Evolutionary conservation across 2,113 vertebrate species (phyloP), one percentile per base, ranked within the genome.

Genomic region (Vulpes lagopus): DNA sequence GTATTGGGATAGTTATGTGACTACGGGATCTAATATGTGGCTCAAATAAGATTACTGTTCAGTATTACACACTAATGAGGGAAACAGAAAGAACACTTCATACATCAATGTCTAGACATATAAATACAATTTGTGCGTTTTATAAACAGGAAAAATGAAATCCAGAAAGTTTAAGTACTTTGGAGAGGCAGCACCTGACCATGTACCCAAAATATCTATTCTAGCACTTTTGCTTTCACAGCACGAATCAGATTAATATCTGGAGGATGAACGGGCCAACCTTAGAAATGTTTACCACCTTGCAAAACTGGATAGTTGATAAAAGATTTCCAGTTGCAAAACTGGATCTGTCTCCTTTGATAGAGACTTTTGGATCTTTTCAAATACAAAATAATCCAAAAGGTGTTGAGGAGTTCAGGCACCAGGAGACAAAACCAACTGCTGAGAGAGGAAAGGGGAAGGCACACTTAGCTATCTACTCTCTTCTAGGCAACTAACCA

Each of bases 61-160:
- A 85, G 19, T 78, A 79, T 25, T 59, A 86, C 27, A 80, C 35
- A 85, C 3, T n/a, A 53, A 55, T 10, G 32, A 38, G n/a, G 5
- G 25, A 80, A 80, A 57, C 38, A 60, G 62, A 12, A 81, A 82
- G 22, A 81, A 93, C 8, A 60, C 30, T 19, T 83, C 51, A 94
- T 20, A 74, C 8, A 86, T 49, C 8, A 30, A 74, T 22, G 71
- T 19, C n/a, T 67, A 92, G 19, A 94, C 12, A 87, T 15, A 49
- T 1, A 95, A 65, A 30, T 64, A 81, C 19, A 87, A 74, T 35
- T 38, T 49, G 27, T 55, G 1, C 22, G 8, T 57, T 89, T 81
- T 84, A 88, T 53, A 83, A 85, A 82, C 4, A 74, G 17, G 22
- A 22, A 91, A 78, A 96, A 64, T 35, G 9, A 92, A 30, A 95